These are phyloP conservation scores for Drosophila kanekoi DNA, from an alignment of 2,888 invertebrate genomes.

Conservation along the genomic window DNA sequence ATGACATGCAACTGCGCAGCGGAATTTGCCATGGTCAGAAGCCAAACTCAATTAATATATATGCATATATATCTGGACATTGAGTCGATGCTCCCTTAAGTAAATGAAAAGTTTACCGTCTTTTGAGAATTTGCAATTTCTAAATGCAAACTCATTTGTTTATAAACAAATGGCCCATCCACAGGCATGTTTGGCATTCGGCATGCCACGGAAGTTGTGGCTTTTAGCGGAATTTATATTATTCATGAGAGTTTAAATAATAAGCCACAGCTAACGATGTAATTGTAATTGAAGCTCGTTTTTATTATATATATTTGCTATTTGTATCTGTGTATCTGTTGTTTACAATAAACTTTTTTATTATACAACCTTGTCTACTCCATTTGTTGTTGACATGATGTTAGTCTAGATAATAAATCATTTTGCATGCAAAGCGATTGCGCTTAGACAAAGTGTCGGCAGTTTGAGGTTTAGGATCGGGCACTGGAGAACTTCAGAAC, in stretches of 20 bases:
- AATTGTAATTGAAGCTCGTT: not conserved
- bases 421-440: no score
- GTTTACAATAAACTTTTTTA: no score
- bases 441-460: no score
- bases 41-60: not conserved
- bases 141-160: no score
- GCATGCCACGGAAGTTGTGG: slow-evolving; percentile 6
- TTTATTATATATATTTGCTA: not conserved
- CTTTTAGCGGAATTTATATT: not conserved
- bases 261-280: not conserved
- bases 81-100: no score
- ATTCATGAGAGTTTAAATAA: slow-evolving; percentile 1
- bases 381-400: no score
- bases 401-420: no score
- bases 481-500: no score
- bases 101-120: not conserved
- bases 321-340: not conserved
- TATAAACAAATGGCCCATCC: no score
- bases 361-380: no score
- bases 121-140: no score
- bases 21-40: slow-evolving; percentile 12
- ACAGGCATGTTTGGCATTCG: not conserved
- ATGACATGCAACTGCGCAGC: slow-evolving; percentile 40
- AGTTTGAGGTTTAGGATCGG: no score
- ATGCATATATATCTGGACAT: not conserved